A percentile compares a stretch with the other conserved stretches of the same genome.
Evolutionary conservation across 2,888 invertebrate species (phyloP).

Genomic region (Nezara viridula): DNA sequence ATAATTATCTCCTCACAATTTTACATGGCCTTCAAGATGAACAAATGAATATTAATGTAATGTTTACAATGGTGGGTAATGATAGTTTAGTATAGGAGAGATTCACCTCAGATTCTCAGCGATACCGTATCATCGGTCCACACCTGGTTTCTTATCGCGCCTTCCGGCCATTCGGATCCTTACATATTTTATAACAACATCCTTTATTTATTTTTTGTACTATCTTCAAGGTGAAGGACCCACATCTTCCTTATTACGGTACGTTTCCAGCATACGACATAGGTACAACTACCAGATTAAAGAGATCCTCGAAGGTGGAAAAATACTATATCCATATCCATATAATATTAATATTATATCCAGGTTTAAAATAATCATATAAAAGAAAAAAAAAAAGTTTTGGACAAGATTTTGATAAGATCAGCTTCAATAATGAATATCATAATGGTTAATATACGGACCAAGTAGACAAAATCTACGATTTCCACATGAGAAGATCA

Average conservation of each 20-base stretch:
- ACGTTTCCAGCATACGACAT: background rate
- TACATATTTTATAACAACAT: conserved; percentile 47
- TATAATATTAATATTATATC: no score
- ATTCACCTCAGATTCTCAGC: background rate
- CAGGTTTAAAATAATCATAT: no score
- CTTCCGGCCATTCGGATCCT: conserved; percentile 34
- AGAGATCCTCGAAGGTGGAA: background rate
- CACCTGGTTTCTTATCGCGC: conserved; percentile 40
- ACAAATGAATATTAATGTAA: conserved; percentile 25
- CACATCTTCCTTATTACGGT: background rate
- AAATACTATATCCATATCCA: background rate
- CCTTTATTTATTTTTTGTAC: conserved; percentile 35
- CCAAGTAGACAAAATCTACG: no score
- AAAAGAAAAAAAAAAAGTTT: no score
- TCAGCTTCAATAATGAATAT: no score
- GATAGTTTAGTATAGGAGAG: background rate
- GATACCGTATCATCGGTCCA: background rate
- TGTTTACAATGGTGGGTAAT: conserved; percentile 34
- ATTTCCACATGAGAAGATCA: no score
- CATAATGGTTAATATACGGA: no score
- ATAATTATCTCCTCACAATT: conserved; percentile 11
- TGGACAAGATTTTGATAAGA: no score
- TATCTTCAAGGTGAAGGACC: background rate
- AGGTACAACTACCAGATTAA: background rate
- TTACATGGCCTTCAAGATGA: background rate